These are phyloP conservation scores for Halcyon smyrnensis DNA, from an alignment of 2,797 vertebrate species.

Conservation along the genomic window DNA sequence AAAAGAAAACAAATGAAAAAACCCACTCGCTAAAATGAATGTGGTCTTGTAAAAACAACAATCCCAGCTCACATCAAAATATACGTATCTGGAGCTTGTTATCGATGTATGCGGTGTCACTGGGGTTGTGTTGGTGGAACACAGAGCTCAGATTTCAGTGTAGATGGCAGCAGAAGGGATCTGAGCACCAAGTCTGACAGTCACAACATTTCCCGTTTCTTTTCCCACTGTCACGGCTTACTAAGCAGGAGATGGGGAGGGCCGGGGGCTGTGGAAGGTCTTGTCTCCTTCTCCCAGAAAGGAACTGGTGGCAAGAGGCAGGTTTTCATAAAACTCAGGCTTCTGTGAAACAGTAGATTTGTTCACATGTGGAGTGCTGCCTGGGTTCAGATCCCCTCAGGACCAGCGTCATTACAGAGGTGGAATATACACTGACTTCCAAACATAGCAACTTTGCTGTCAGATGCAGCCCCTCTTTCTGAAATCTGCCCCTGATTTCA, in stretches of 20 bases:
- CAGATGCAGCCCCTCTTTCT: neutral
- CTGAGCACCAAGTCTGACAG: neutral
- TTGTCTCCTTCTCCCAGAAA: neutral
- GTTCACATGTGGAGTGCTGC: neutral
- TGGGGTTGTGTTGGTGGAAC: neutral
- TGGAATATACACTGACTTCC: neutral
- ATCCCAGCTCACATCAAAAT: neutral
- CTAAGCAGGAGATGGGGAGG: neutral
- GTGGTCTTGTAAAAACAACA: neutral
- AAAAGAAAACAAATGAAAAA: neutral
- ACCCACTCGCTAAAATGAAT: fast-evolving
- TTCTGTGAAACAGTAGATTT: neutral
- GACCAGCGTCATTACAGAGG: neutral
- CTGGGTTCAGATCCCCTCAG: neutral
- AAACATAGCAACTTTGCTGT: neutral
- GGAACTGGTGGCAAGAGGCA: neutral
- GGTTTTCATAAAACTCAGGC: neutral
- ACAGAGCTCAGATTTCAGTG: neutral
- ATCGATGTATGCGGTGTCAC: neutral
- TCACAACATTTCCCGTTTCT: neutral
- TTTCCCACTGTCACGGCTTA: neutral
- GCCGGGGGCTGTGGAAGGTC: neutral
- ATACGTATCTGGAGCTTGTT: neutral
- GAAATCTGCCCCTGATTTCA: conserved; percentile 12
- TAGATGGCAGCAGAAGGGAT: neutral